Base-by-base conservation (phyloP, 2,888 invertebrate species). In the Acronicta psi region DNA sequence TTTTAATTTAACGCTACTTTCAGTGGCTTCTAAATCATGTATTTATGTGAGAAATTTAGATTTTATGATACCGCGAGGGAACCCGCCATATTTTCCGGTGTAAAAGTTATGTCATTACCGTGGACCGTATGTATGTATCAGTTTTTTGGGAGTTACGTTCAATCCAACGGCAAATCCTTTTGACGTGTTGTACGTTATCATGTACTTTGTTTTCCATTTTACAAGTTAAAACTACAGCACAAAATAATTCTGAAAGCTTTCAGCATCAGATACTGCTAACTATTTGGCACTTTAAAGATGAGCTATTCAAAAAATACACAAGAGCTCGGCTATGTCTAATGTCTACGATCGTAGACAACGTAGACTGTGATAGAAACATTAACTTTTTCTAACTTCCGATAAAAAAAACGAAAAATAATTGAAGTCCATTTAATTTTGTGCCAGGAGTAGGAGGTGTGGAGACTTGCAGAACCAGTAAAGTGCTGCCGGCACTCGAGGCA, bases 1-100 rank as follows among this genome's bases (percentile, higher is more conserved):
- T 34, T 69, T 61, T 57, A 63, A 71, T 63, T 71, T 73, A 36
- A 51, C 56, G 69, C 73, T 50, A 43, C 46, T 44, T 47, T 36
- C 20, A 52, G 29, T n/a, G 17, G 17, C 43, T 18, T 59, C 45
- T 53, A 55, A 43, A 57, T 64, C 49, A 50, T 41, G 43, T 42
- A 54, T 56, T 65, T 55, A 66, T 59, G 38, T 53, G 62, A 58
- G 34, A 45, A 64, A 65, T 58, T 61, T 59, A 50, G 43, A 66
- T 61, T 66, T 55, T 34, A 58, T 58, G 37, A 34, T 13, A 36
- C 41, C 58, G 23, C 55, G 23, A 34, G 68, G 73, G 67, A 58
- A 43, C 47, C 8, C 7, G 25, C 17, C 23, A 43, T 42, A 18
- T 58, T 54, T 25, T 40, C 11, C 34, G 13, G 20, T 5, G 13